Conservation (phyloP, 2,888 invertebrate genomes). For the Fragum whitleyi region DNA sequence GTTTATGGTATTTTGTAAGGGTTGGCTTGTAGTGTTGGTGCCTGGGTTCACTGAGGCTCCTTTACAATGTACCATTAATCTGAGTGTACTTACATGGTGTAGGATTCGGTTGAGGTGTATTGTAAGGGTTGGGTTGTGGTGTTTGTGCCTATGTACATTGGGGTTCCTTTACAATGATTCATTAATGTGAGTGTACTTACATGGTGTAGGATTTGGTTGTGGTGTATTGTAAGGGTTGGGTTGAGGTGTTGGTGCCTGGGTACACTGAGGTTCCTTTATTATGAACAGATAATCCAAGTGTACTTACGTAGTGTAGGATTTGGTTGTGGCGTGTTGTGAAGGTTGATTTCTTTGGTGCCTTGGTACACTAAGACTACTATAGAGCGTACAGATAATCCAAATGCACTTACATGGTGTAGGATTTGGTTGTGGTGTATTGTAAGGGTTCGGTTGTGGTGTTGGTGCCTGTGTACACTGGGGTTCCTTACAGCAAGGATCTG, state of each 20-base stretch:
- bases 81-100: too few relatives aligned
- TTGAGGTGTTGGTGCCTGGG: slow-evolving; percentile 45
- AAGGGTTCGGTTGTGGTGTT: slow-evolving; percentile 56
- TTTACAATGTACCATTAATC: slow-evolving; percentile 16
- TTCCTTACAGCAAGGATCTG: slow-evolving; percentile 71
- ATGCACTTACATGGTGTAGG: slow-evolving; percentile 14
- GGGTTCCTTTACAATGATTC: too few relatives aligned
- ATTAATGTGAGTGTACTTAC: background rate
- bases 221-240: slow-evolving; percentile 49
- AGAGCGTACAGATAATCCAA: too few relatives aligned
- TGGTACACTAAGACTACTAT: too few relatives aligned
- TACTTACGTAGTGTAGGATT: too few relatives aligned
- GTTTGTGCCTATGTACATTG: too few relatives aligned
- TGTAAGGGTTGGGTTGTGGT: too few relatives aligned
- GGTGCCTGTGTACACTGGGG: slow-evolving; percentile 62
- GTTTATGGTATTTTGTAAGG: too few relatives aligned
- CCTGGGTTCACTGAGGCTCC: slow-evolving; percentile 62
- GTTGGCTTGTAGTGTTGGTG: slow-evolving; percentile 52
- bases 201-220: slow-evolving; percentile 6
- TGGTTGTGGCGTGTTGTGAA: too few relatives aligned
- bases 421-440: slow-evolving; percentile 20
- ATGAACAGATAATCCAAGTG: too few relatives aligned
- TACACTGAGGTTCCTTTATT: slow-evolving; percentile 68
- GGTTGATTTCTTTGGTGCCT: too few relatives aligned
- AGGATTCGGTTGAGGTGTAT: too few relatives aligned